Conservation (phyloP, 2,888 invertebrate species). For the Macrosoma leucophasiata region DNA sequence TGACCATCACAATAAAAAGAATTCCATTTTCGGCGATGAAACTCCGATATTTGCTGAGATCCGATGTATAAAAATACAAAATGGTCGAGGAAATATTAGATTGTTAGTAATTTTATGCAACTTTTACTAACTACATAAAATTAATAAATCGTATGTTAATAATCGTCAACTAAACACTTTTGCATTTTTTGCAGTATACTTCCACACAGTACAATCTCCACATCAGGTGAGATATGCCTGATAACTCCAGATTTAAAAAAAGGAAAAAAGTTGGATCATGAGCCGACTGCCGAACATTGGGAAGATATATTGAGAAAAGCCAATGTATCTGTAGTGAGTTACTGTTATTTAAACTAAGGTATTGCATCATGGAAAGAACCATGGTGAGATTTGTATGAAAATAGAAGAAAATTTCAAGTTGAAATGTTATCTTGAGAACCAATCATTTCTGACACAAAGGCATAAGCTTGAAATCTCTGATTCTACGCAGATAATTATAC, state of each 20-base stretch:
- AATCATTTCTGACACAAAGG: no score
- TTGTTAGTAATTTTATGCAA: slow-evolving; percentile 66
- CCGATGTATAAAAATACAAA: slow-evolving; percentile 79
- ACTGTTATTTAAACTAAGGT: no score
- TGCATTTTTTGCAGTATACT: slow-evolving; percentile 39
- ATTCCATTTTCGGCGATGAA: slow-evolving; percentile 74
- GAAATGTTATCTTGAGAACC: no score
- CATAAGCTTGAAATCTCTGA: no score
- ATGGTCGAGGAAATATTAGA: slow-evolving; percentile 75
- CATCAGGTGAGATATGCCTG: slow-evolving; percentile 82
- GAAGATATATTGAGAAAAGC: slow-evolving; percentile 79
- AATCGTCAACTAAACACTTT: neutral
- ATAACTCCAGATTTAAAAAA: slow-evolving; percentile 86
- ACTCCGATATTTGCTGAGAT: slow-evolving; percentile 77
- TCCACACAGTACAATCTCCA: slow-evolving; percentile 78
- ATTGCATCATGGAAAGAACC: no score
- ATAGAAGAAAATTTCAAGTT: no score
- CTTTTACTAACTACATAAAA: neutral
- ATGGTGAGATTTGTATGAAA: no score
- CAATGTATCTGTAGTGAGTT: slow-evolving; percentile 74
- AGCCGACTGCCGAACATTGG: slow-evolving; percentile 84
- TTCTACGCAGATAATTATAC: no score
- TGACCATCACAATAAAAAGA: slow-evolving; percentile 45
- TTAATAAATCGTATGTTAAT: neutral
- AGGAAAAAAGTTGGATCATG: slow-evolving; percentile 82